A percentile compares a stretch with the other conserved stretches of the same genome.
phyloP scores from a whole-genome alignment of 2,113 vertebrate species.

The Paedocypris sp. region DNA sequence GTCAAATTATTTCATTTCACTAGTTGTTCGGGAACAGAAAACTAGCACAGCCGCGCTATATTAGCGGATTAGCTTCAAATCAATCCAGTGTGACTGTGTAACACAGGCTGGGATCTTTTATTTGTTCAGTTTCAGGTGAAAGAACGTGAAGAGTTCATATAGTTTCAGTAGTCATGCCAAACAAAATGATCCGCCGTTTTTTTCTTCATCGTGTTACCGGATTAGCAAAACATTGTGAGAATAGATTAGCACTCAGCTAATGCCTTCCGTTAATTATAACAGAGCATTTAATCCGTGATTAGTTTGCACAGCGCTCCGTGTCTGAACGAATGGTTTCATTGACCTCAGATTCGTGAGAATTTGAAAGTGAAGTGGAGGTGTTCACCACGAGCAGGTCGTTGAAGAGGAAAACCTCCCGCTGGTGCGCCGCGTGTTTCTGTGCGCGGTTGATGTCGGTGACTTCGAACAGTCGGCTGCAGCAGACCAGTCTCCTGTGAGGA shows the following conservation, averaged over 20 bases:
- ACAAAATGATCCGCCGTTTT: not conserved
- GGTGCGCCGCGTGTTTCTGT: slow-evolving; percentile 94
- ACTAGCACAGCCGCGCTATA: too few species aligned
- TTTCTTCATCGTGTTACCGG: not conserved
- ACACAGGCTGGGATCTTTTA: too few species aligned
- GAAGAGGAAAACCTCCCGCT: slow-evolving; percentile 97
- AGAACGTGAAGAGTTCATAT: too few species aligned
- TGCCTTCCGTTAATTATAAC: slow-evolving; percentile 42
- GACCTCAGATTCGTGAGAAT: too few species aligned
- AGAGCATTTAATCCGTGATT: slow-evolving; percentile 42
- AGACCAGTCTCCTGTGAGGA: slow-evolving; percentile 89
- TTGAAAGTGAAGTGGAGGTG: too few species aligned
- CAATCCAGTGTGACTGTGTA: too few species aligned
- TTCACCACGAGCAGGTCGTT: slow-evolving; percentile 92
- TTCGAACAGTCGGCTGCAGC: slow-evolving; percentile 94
- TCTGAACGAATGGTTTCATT: slow-evolving; percentile 32
- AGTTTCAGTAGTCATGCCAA: too few species aligned
- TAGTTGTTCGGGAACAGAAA: too few species aligned
- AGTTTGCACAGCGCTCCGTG: slow-evolving; percentile 19
- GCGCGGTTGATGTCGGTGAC: slow-evolving; percentile 90
- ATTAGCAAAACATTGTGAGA: slow-evolving; percentile 41
- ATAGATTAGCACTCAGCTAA: slow-evolving; percentile 39
- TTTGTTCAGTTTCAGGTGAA: too few species aligned
- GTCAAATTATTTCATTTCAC: too few species aligned
- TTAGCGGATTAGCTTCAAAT: too few species aligned